Conservation (phyloP, 2,888 invertebrate genomes). For the Drosophila mettleri region DNA sequence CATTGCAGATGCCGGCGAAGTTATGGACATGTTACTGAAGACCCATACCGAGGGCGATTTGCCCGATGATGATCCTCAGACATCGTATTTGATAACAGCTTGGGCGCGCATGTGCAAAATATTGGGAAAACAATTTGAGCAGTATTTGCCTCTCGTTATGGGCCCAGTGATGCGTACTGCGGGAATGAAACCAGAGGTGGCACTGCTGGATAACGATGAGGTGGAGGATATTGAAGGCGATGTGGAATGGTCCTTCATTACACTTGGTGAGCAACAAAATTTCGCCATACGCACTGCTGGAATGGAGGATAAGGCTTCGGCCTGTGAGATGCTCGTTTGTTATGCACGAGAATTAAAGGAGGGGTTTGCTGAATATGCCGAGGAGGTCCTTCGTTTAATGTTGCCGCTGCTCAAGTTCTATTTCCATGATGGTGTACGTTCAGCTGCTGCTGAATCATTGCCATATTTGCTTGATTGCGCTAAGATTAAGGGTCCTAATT, state of each 20-base stretch:
- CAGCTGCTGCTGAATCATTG: conserved; percentile 94
- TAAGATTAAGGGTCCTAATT: conserved; percentile 89
- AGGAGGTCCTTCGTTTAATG: conserved; percentile 91
- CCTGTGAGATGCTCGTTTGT: conserved; percentile 96
- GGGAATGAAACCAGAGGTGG: conserved; percentile 95
- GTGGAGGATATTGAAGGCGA: conserved; percentile 92
- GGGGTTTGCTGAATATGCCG: conserved; percentile 88
- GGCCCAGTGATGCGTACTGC: conserved; percentile 95
- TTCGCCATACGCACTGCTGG: conserved; percentile 95
- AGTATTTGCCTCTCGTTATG: conserved; percentile 96
- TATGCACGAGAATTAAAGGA: conserved; percentile 96
- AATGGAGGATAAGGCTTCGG: conserved; percentile 96
- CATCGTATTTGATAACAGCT: conserved; percentile 98
- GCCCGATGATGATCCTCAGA: conserved; percentile 98
- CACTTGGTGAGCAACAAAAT: conserved; percentile 95
- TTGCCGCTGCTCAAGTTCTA: conserved; percentile 95
- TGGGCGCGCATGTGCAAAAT: conserved; percentile 99
- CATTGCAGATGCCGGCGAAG: conserved; percentile 95
- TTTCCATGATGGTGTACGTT: conserved; percentile 94
- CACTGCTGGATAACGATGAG: conserved; percentile 92
- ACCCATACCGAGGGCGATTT: conserved; percentile 94
- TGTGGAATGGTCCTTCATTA: conserved; percentile 95
- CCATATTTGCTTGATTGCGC: conserved; percentile 94
- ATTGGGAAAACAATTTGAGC: conserved; percentile 93
- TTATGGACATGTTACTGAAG: conserved; percentile 97